These are phyloP conservation scores for Saturnia japonica DNA, from an alignment of 2,888 invertebrate species.

Conservation along the genomic window DNA sequence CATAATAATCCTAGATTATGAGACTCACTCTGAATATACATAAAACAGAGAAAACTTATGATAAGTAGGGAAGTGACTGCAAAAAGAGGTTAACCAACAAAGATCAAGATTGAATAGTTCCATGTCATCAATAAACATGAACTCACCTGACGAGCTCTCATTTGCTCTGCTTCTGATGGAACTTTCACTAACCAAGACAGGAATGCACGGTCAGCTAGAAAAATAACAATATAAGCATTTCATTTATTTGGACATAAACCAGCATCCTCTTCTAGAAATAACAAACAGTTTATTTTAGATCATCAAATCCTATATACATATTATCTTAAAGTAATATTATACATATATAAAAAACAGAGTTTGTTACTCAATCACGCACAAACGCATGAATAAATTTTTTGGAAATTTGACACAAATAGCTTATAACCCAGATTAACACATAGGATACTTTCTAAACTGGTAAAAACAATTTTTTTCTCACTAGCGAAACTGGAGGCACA, in stretches of 20 bases:
- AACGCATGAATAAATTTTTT: too few species aligned
- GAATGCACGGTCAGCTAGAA: slow-evolving; percentile 93
- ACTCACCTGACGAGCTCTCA: slow-evolving; percentile 92
- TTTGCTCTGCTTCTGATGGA: slow-evolving; percentile 98
- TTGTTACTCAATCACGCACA: too few species aligned
- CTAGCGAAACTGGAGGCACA: too few species aligned
- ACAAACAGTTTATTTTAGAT: neutral
- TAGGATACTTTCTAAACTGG: too few species aligned
- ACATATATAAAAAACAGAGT: too few species aligned
- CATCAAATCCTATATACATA: too few species aligned
- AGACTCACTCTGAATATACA: neutral
- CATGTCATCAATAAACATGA: neutral
- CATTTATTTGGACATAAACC: neutral
- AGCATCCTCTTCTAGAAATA: neutral
- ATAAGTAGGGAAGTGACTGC: neutral
- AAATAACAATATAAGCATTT: neutral
- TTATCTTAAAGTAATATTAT: too few species aligned
- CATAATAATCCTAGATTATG: too few species aligned
- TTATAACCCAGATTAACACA: too few species aligned
- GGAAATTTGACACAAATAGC: too few species aligned
- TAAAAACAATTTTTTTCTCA: too few species aligned
- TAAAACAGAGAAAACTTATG: too few species aligned
- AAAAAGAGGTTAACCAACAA: neutral
- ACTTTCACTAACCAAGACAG: slow-evolving; percentile 98
- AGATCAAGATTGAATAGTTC: neutral